Percentiles rank a stretch among this genome's conserved stretches.
phyloP scores from a whole-genome alignment of 2,797 vertebrate genomes.

The Takifugu ocellatus region DNA sequence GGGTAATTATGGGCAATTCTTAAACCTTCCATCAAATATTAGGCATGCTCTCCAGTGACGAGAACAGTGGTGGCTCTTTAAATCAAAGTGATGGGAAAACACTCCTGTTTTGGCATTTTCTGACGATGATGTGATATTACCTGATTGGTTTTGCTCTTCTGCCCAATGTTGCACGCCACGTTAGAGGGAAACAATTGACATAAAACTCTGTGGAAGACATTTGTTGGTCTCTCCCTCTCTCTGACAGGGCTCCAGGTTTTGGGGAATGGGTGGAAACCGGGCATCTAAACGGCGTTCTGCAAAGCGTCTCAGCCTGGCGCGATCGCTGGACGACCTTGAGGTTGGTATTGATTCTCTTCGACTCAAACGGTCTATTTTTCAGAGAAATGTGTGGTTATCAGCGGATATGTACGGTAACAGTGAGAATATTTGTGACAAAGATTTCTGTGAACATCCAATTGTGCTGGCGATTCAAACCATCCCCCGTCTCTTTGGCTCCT shows the following conservation, averaged over 20 bases:
- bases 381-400: no score
- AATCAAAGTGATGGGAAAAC: slow-evolving; percentile 5
- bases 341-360: slow-evolving; percentile 62
- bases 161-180: not conserved
- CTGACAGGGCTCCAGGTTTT: slow-evolving; percentile 78
- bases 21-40: slow-evolving; percentile 53
- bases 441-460: no score
- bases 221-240: slow-evolving; percentile 11
- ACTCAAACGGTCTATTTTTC: not conserved
- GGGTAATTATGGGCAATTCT: slow-evolving; percentile 67
- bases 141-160: not conserved
- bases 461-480: no score
- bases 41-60: slow-evolving; percentile 31
- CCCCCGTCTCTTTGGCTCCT: slow-evolving; percentile 5
- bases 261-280: slow-evolving; percentile 74
- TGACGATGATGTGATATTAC: not conserved
- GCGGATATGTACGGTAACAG: no score
- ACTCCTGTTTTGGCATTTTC: not conserved
- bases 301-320: slow-evolving; percentile 88
- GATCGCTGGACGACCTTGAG: slow-evolving; percentile 94
- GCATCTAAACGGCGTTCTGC: slow-evolving; percentile 80
- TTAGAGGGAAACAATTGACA: not conserved
- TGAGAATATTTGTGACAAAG: no score
- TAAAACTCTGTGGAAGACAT: not conserved
- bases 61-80: slow-evolving; percentile 17